Evolutionary conservation across 2,797 vertebrate species (phyloP).

Genomic region (Poecile montanus): DNA sequence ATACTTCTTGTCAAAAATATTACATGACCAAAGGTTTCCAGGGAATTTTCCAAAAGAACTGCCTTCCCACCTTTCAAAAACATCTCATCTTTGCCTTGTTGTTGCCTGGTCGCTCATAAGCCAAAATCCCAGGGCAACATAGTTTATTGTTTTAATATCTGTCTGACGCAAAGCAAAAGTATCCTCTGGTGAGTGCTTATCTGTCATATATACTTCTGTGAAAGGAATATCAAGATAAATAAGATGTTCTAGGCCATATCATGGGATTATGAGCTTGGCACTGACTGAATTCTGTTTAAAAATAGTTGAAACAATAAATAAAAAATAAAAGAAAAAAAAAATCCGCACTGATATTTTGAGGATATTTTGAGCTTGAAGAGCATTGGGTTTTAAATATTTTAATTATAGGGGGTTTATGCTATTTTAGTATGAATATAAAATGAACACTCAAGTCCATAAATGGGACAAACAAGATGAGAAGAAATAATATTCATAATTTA

Average conservation of each 20-base stretch:
- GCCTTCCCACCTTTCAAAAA: constrained; percentile 70
- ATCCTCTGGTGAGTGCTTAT: constrained; percentile 78
- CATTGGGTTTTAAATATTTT: background rate
- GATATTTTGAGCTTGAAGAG: background rate
- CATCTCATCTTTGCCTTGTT: constrained; percentile 76
- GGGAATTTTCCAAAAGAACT: constrained; percentile 61
- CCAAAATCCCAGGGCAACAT: constrained; percentile 74
- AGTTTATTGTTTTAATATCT: constrained; percentile 87
- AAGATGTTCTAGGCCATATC: constrained; percentile 69
- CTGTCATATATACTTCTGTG: constrained; percentile 79
- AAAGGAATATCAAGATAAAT: constrained; percentile 81
- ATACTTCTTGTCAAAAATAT: constrained; percentile 28
- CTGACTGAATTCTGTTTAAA: constrained; percentile 30
- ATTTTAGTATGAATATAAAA: background rate
- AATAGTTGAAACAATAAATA: constrained; percentile 20
- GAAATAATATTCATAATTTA: constrained; percentile 23
- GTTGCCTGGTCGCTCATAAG: constrained; percentile 62
- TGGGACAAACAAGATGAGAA: background rate
- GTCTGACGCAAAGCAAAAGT: constrained; percentile 74
- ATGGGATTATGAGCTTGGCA: constrained; percentile 39
- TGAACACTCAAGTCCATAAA: background rate
- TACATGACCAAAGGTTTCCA: constrained; percentile 45
- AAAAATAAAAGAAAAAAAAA: background rate
- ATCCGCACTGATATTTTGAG: constrained; percentile 30
- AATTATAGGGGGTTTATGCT: background rate